Base-by-base conservation (phyloP, 2,888 invertebrate species). In the Hermodice carunculata region DNA sequence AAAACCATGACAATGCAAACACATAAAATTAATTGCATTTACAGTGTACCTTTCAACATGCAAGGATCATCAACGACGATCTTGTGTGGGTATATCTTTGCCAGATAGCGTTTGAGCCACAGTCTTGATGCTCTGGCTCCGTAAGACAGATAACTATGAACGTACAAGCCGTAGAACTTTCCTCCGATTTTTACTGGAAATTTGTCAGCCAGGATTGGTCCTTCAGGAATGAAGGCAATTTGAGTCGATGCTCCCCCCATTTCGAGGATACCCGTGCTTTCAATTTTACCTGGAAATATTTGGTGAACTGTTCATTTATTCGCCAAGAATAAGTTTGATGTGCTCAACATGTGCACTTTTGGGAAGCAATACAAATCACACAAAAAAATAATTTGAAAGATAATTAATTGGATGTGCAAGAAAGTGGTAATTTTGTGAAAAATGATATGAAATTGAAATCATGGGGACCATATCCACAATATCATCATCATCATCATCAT, bases 241-340 rank as follows among this genome's bases (percentile, higher is more conserved):
- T 89, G 89, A 46, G 87, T 84, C 19, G 87, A 87, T 0, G 88
- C 89, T 19, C 89, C 89, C 19, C 89, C 89, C 87, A 89, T 87
- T 76, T 89, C 89, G 61, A 89, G 76, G 72, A 89, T 85, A 22
- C 88, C 88, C 5, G 86, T 83, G 3, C 86, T 84, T 31, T 57
- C 60, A 17, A n/a, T 19, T 17, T 22, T 32, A 1, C 43, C 52
- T 60, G 28, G 3, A 52, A 24, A 11, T n/a, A 49, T n/a, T 14
- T 14, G 19, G 19, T 44, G 19, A 44, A 44, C n/a, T 37, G 40
- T 40, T 17, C n/a, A n/a, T 40, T 40, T 40, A 17, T 40, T 40
- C 14, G 40, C 14, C n/a, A 17, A 17, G n/a, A 17, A 40, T 40
- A 17, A 17, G n/a, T 17, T 40, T 40, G n/a, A 40, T 17, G 14